Base-by-base conservation (phyloP, 2,113 vertebrate species). In the Macquaria australasica region DNA sequence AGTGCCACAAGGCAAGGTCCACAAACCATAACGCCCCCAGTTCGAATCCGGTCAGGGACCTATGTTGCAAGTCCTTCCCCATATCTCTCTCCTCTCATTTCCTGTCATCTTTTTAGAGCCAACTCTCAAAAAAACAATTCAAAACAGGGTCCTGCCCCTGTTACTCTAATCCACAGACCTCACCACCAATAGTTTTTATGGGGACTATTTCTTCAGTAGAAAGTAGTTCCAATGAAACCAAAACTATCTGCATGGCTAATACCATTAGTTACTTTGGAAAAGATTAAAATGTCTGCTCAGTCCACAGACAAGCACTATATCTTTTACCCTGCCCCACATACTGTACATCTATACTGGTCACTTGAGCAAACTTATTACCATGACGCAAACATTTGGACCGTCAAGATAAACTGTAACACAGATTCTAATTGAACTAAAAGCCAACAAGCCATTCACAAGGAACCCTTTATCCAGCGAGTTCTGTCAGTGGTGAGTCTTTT, bases 361-460 rank as follows among this genome's bases (percentile, higher is more conserved):
- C 70, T 73, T 84, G 74, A 56, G 59, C 16, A 66, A 75, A 79
- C 28, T 53, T 79, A 85, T 74, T 56, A 75, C 72, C 21, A 58
- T 69, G 69, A 87, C 55, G 56, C 43, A 73, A 75, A 72, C 43
- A 21, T 53, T 72, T 80, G 31, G 20, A 80, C 60, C 28, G 2
- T 66, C 50, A 77, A 73, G 79, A 82, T 79, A 39, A 87, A 81
- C 39, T 28, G 60, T 20, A 66, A 71, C 53, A 66, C 37, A 25
- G 37, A 48, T 70, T 82, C 41, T 77, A 75, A 87, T 55, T 84
- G 50, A 86, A 58, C 69, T 76, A 78, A 83, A 79, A 88, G 68
- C 53, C 53, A 77, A 85, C 79, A 77, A 80, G 56, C 70, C 71
- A 28, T 64, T 64, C n/a, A 80, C 76, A 87, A 79, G 62, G 18